These are phyloP conservation scores for Scaptodrosophila latifasciaeformis DNA, from an alignment of 2,888 invertebrate species.

Conservation along the genomic window DNA sequence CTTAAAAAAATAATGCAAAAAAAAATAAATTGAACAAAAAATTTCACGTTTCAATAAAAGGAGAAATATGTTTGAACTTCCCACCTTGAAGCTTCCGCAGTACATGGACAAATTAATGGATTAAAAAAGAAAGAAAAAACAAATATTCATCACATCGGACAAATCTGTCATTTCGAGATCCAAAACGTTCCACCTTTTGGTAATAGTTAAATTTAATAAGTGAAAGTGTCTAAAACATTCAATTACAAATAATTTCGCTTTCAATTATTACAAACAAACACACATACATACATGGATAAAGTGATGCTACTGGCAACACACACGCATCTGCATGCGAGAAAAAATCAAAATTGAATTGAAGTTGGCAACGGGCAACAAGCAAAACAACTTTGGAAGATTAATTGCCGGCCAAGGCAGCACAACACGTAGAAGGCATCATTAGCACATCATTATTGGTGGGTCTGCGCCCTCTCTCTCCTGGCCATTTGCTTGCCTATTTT, in stretches of 20 bases:
- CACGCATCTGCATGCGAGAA: no score
- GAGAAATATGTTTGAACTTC: background rate
- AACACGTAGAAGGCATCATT: constrained; percentile 47
- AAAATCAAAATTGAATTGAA: background rate
- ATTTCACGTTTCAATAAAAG: background rate
- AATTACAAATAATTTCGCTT: constrained; percentile 64
- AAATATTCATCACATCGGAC: no score
- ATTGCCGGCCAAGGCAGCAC: constrained; percentile 41
- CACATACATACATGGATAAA: background rate
- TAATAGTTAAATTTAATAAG: constrained; percentile 37
- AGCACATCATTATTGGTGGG: constrained; percentile 53
- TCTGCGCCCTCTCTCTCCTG: no score
- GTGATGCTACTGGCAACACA: background rate
- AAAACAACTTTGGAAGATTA: constrained; percentile 45
- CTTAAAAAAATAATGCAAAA: background rate
- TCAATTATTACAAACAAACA: constrained; percentile 56
- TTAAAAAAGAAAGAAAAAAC: no score
- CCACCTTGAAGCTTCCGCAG: no score
- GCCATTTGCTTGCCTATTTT: no score
- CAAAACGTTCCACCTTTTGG: background rate
- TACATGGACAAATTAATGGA: no score
- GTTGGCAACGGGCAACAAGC: background rate
- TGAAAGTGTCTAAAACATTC: constrained; percentile 59
- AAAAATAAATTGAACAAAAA: background rate
- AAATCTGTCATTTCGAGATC: no score